Evolutionary conservation across 2,113 vertebrate species (phyloP).

Genomic region (Colaptes auratus): DNA sequence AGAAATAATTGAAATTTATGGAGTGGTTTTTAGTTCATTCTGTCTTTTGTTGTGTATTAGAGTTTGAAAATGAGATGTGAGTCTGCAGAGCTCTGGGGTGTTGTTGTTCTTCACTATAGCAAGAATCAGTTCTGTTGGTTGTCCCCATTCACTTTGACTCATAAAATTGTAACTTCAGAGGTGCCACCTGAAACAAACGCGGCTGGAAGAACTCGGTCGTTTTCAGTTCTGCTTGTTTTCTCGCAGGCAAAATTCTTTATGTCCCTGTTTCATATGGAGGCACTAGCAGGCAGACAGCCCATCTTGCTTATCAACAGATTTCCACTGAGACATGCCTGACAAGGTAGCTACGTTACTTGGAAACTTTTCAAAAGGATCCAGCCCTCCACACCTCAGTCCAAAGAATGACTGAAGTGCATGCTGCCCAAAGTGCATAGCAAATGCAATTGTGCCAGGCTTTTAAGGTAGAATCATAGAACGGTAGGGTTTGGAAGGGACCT

Average conservation of each 20-base stretch:
- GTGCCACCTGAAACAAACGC: neutral
- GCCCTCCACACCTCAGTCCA: neutral
- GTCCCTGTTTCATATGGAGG: neutral
- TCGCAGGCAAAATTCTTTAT: neutral
- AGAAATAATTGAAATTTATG: neutral
- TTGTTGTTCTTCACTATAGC: neutral
- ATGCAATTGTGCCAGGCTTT: no score
- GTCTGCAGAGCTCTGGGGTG: neutral
- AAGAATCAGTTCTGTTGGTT: constrained; percentile 8
- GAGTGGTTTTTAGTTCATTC: neutral
- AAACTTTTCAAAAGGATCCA: neutral
- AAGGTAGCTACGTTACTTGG: neutral
- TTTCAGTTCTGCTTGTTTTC: neutral
- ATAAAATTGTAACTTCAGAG: neutral
- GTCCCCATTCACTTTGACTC: neutral
- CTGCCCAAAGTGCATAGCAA: neutral
- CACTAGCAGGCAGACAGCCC: neutral
- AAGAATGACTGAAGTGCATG: neutral
- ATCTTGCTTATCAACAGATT: neutral
- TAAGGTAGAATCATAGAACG: no score
- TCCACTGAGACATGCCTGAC: neutral
- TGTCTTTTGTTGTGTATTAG: neutral
- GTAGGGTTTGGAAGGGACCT: no score
- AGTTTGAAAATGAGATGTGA: neutral
- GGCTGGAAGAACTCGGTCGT: neutral